Base-by-base conservation (phyloP, 2,797 vertebrate species). In the Dermochelys coriacea region DNA sequence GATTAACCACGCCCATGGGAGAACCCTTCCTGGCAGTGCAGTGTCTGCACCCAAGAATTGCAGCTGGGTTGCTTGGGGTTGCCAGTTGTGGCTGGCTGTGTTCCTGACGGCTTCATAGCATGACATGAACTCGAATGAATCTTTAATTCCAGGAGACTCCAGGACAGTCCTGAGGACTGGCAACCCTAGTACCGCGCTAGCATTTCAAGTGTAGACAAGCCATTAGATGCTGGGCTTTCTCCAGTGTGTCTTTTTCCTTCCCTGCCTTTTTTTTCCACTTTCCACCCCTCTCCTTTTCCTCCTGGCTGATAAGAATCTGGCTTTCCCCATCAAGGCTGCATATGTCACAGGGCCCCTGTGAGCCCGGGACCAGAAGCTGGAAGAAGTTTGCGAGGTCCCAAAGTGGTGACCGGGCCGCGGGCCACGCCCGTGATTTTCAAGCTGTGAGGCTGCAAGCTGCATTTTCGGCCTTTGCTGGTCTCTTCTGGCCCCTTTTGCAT, bases 281-380 rank as follows among this genome's bases (percentile, higher is more conserved):
- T 10, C 61, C 34, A 9, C 8, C 18, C 31, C 61, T 19, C 18
- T 37, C 18, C 61, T 19, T 37, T 68, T 18, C 18, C n/a, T 37
- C 19, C n/a, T 11, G 18, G 5, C 18, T n/a, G n/a, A 21, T 5
- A 37, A 10, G 64, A 68, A n/a, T 19, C 64, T 9, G 29, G 8
- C 14, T 9, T 5, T 7, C 3, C 61, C 16, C n/a, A n/a, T n/a
- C 61, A n/a, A 64, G 61, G 15, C 15, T 16, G 61, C 61, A 3
- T n/a, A n/a, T n/a, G n/a, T 19, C 34, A 8, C 34, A 9, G 10
- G 2, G 16, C 6, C 3, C 3, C 34, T n/a, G 31, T 7, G 27
- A 31, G 27, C 57, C 29, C 9, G 23, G 12, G 57, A 3, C 8
- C 31, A 31, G 34, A n/a, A 61, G 5, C 57, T 61, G 61, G 16